phyloP scores from a whole-genome alignment of 2,888 invertebrate genomes.

The Escarpia spicata region DNA sequence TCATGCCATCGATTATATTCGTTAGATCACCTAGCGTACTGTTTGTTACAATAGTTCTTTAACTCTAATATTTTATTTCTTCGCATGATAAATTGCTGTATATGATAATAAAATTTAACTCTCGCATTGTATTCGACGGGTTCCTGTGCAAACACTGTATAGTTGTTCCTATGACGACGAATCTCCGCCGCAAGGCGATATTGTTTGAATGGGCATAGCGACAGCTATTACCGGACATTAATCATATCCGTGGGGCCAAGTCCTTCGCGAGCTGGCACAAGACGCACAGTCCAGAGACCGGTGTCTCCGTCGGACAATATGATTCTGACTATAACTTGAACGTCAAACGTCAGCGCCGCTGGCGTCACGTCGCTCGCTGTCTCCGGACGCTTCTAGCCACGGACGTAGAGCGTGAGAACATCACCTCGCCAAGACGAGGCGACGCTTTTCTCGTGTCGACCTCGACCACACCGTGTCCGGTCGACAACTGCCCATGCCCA shows the following conservation, averaged over 20 bases:
- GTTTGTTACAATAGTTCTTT: too few species aligned
- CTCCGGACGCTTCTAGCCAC: neutral
- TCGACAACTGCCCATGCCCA: neutral
- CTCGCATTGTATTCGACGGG: neutral
- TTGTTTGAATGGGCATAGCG: neutral
- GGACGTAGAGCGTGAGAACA: neutral
- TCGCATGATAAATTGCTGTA: too few species aligned
- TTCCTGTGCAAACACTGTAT: neutral
- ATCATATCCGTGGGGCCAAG: neutral
- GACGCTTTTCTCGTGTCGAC: neutral
- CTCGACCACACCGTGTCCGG: neutral
- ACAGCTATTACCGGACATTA: slow-evolving; percentile 1
- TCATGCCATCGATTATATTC: too few species aligned
- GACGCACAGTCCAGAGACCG: neutral
- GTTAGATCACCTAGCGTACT: too few species aligned
- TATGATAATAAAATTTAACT: neutral
- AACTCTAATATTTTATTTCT: too few species aligned
- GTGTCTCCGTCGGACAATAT: neutral
- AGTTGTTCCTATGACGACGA: neutral
- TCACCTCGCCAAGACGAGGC: neutral
- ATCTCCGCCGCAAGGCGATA: neutral
- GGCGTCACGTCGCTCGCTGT: neutral
- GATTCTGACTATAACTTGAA: neutral
- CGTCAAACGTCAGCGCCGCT: neutral
- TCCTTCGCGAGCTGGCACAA: slow-evolving; percentile 7